Base-by-base conservation (phyloP, 2,113 vertebrate genomes). In the Cacatua alba region DNA sequence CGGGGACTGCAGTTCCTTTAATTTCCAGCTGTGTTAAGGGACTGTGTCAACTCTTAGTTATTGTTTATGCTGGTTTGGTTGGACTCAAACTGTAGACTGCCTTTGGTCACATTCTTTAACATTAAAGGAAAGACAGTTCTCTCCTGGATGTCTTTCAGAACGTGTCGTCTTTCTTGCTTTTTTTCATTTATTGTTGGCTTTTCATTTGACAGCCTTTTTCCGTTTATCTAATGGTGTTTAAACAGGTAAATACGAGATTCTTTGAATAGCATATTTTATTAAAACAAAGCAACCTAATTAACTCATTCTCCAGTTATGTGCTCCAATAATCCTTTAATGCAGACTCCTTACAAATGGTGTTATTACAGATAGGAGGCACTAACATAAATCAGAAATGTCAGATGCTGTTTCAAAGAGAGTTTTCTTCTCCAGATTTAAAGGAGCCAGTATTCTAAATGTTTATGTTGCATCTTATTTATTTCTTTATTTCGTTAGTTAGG, bases 271-370 rank as follows among this genome's bases (percentile, higher is more conserved):
- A 37, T 79, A 82, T 82, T 95, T 92, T 87, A 79, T 76, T 95
- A 65, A 86, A 91, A 95, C 35, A 87, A 52, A 78, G 25, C 52
- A 84, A 68, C 43, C 24, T 89, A 92, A 94, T 91, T 94, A 94
- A 86, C 43, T 91, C 55, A 46, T 95, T 13, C 23, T 75, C 16
- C 41, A 90, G 43, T 88, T 84, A 59, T 37, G 26, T 90, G 59
- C 69, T 91, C 39, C 29, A 43, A 28, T 86, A 95, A 88, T 92
- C 77, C 70, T 84, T 90, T 90, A 94, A 92, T 86, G 79, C 21
- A 25, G 35, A n/a, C 41, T 86, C 18, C 51, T 89, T 92, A 60
- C 39, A 90, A 90, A 90, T 68, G 65, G 31, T 84, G 52, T 80
- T 95, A 78, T 77, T 96, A 77, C n/a, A 65, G 79, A 82, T 87